A percentile compares a stretch with the other conserved stretches of the same genome.
phyloP scores from a whole-genome alignment of 2,797 vertebrate species.

The Meriones psammophilus region DNA sequence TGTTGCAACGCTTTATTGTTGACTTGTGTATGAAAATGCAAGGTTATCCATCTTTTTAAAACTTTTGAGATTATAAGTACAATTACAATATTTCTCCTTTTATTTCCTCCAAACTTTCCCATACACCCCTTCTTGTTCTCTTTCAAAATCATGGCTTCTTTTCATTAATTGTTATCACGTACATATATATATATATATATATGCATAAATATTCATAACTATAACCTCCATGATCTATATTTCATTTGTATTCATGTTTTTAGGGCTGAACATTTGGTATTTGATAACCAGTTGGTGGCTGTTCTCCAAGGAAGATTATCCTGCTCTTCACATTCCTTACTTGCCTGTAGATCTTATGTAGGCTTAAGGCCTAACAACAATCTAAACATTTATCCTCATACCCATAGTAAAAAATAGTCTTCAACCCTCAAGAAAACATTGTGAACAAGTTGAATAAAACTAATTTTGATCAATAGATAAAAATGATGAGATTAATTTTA shows the following conservation, averaged over 20 bases:
- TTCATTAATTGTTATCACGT: not conserved
- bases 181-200: too few relatives aligned
- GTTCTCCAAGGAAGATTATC: not conserved
- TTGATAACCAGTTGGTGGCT: not conserved
- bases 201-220: not conserved
- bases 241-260: not conserved
- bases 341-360: not conserved
- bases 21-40: constrained; percentile 18
- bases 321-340: not conserved
- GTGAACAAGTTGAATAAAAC: constrained; percentile 14
- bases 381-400: not conserved
- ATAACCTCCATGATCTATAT: not conserved
- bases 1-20: not conserved
- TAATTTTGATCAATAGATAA: not conserved
- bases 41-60: not conserved
- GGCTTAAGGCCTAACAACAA: not conserved
- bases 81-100: not conserved
- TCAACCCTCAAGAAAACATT: not conserved
- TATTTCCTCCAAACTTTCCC: not conserved
- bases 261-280: not conserved
- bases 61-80: not conserved
- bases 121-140: not conserved
- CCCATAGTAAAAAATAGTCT: not conserved
- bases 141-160: not conserved
- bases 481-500: constrained; percentile 20